phyloP scores from a whole-genome alignment of 2,113 vertebrate species.

The Kryptolebias marmoratus region DNA sequence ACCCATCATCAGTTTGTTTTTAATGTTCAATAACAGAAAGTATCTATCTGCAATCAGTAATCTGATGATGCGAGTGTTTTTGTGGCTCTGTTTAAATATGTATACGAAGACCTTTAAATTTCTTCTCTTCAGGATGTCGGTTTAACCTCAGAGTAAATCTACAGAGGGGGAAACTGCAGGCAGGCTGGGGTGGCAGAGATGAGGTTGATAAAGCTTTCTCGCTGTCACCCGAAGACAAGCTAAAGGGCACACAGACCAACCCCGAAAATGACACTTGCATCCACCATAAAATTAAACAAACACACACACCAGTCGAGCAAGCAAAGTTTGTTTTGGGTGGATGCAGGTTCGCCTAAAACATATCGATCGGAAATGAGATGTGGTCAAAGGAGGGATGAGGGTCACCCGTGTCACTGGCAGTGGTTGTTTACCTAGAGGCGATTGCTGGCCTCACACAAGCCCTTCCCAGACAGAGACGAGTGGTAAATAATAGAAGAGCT shows the following conservation, averaged over 20 bases:
- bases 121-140: too few relatives aligned
- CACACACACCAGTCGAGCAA: slow-evolving; percentile 34
- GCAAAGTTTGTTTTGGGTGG: slow-evolving; percentile 56
- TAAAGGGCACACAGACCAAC: slow-evolving; percentile 22
- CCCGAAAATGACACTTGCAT: slow-evolving; percentile 47
- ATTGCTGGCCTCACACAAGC: slow-evolving; percentile 68
- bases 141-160: not conserved
- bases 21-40: too few relatives aligned
- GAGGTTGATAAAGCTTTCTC: slow-evolving; percentile 36
- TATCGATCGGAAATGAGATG: slow-evolving; percentile 72
- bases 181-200: slow-evolving; percentile 37
- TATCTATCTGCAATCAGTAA: too few relatives aligned
- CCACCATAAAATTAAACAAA: slow-evolving; percentile 54
- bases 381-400: slow-evolving; percentile 63
- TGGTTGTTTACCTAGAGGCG: slow-evolving; percentile 78
- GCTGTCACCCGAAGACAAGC: slow-evolving; percentile 39
- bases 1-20: too few relatives aligned
- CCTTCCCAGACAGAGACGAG: slow-evolving; percentile 63
- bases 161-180: not conserved
- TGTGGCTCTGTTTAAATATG: too few relatives aligned
- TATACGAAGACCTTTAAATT: too few relatives aligned
- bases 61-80: too few relatives aligned
- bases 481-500: slow-evolving; percentile 80
- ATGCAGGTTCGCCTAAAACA: slow-evolving; percentile 60
- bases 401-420: slow-evolving; percentile 72